Percentiles rank a stretch among this genome's conserved stretches.
These are phyloP conservation scores for Diadumene lineata DNA, from an alignment of 92 coral and sea anemone species.

Conservation along the genomic window DNA sequence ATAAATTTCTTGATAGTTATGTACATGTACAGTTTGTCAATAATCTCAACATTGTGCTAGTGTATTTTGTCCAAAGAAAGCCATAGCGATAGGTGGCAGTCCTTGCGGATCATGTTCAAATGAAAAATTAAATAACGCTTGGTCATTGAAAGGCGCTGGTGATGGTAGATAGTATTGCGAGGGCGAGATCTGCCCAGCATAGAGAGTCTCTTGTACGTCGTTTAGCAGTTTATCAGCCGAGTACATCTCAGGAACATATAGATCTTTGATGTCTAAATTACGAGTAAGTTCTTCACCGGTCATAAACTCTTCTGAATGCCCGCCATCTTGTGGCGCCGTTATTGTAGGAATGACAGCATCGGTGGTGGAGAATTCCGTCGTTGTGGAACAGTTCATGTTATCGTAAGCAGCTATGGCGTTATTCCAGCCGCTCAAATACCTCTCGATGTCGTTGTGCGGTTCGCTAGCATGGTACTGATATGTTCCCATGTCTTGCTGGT, in stretches of 20 bases:
- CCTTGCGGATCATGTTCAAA: conserved; percentile 80
- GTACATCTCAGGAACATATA: conserved; percentile 92
- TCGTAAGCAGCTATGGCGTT: conserved; percentile 36
- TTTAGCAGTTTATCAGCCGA: conserved; percentile 63
- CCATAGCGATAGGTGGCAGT: conserved; percentile 86
- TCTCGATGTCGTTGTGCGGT: conserved; percentile 40
- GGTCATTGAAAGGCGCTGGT: conserved; percentile 60
- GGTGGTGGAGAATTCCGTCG: conserved; percentile 49
- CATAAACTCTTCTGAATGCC: conserved; percentile 79
- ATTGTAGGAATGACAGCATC: conserved; percentile 74
- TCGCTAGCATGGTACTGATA: conserved; percentile 37
- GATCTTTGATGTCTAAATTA: conserved; percentile 90
- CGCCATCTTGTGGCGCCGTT: conserved; percentile 62
- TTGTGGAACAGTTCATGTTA: not conserved
- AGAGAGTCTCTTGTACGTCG: conserved; percentile 63
- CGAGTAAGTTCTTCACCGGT: conserved; percentile 98
- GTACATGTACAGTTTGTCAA: not conserved
- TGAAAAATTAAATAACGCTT: conserved; percentile 67
- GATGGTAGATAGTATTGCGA: conserved; percentile 72
- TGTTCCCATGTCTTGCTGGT: conserved; percentile 29
- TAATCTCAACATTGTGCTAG: conserved; percentile 22
- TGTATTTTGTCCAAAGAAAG: conserved; percentile 78
- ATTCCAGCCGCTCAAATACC: conserved; percentile 70
- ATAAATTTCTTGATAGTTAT: not conserved
- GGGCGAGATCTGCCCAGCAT: conserved; percentile 79